These are phyloP conservation scores for Penelope pileata DNA, from an alignment of 2,113 vertebrate genomes.

Conservation along the genomic window DNA sequence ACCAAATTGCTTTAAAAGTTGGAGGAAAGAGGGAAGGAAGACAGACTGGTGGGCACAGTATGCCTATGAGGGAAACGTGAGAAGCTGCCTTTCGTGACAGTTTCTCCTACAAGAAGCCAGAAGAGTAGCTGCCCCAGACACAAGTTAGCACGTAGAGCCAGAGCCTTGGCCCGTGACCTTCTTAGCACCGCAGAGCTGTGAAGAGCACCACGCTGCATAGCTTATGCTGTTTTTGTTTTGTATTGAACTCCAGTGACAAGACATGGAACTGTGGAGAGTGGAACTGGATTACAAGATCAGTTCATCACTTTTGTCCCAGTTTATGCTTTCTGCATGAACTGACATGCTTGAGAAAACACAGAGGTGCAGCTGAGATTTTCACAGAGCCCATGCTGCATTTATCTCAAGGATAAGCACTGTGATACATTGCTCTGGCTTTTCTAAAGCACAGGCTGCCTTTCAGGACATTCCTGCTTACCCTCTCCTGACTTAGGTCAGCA, in stretches of 20 bases:
- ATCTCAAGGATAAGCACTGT: not conserved
- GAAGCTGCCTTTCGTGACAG: not conserved
- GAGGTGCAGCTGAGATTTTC: not conserved
- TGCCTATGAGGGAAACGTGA: rapidly evolving
- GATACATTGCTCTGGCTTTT: not conserved
- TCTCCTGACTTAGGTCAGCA: not conserved
- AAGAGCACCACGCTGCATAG: not conserved
- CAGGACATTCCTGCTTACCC: not conserved
- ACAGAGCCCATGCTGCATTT: not conserved
- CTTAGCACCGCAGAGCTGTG: not conserved
- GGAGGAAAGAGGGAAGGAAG: not conserved
- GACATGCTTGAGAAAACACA: not conserved
- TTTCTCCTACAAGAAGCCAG: rapidly evolving
- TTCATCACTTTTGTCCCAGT: not conserved
- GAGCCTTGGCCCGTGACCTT: not conserved
- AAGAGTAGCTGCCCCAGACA: not conserved
- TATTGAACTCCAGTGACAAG: not conserved
- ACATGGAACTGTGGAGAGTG: not conserved
- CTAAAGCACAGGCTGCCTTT: not conserved
- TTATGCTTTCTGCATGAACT: not conserved
- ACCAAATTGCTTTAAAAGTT: not conserved
- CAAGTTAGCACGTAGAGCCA: not conserved
- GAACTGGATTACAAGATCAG: not conserved
- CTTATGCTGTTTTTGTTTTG: not conserved
- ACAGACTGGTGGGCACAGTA: not conserved